Base-by-base conservation (phyloP, 2,797 vertebrate species). In the Sebastes matsubarae region DNA sequence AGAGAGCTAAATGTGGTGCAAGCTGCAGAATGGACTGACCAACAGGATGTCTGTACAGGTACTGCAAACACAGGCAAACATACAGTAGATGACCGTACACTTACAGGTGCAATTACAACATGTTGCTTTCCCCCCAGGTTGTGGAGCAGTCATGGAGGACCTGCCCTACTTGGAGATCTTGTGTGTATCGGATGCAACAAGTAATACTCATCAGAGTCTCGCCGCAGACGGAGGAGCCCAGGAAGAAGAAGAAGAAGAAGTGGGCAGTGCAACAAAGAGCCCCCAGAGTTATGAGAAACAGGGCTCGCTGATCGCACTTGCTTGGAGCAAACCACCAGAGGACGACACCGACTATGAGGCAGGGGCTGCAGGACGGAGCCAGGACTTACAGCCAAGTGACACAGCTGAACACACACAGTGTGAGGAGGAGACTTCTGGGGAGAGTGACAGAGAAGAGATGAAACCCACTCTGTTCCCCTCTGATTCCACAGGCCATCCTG, bases 101-200 rank as follows among this genome's bases (percentile, higher is more conserved):
- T 54, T 10, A 58, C 20, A 63, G 6, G 24, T 69, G 36, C 24
- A 75, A 14, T 8, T 60, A 46, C 38, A 69, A 77, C 52, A 20
- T 10, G 69, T 67, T 83, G 25, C 71, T 34, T 77, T 52, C 72
- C 38, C 68, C 68, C 14, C 61, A 96, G 96, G 86, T 58, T 95
- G 94, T 81, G 94, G 93, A 38, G 87, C 70, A 2, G 68, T 85
- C 55, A 81, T 93, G 70, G 95, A 95, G 59, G 94, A 95, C 18
- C 87, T 94, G 34, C 96, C 96, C 68, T 96, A 96, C 89, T 83
- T 96, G 87, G 96, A 97, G 92, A 92, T 96, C 74, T 60, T 94
- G 32, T 91, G 94, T 58, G 79, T 68, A 12, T 78, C 91, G 22
- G 78, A 92, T 70, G n/a, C 50, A 74, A 52, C 50, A 8, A 69